Base-by-base conservation (phyloP, 53 echinoderm and acorn worm species). In the Patiria pectinifera region DNA sequence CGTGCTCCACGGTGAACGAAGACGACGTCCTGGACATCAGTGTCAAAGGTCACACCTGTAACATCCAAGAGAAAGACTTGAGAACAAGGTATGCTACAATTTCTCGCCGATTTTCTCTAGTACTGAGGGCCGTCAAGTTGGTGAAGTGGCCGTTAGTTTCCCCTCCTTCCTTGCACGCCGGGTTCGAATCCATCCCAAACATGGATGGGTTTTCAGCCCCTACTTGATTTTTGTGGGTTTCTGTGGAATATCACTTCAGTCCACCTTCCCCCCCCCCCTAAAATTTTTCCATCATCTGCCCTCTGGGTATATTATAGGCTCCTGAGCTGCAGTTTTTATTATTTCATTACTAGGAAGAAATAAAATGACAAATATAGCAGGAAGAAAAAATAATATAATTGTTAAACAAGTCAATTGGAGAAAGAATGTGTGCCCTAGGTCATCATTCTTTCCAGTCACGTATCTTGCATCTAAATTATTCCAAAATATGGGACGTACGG, bases 11-110 rank as follows among this genome's bases (percentile, higher is more conserved):
- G 69, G 70, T 58, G 53, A 19, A 43, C 14, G 62, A 43, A 21
- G 72, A 87, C 23, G 60, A 60, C 23, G 13, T 87, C 11, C 35
- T 45, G 8, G 35, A 60, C 49, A 49, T 87, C 13, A 70, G n/a
- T 12, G 53, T 86, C 87, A 78, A 76, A 76, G 87, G 87, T 87
- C 78, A 76, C 47, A 59, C 53, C n/a, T 87, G 87, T 59, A 61
- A 26, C 48, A 71, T 87, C 59, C 72, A 87, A 25, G 78, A 60
- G 44, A 87, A 87, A 59, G 43, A 26, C 6, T 49, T 77, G 23
- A 76, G 87, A 78, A 35, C 16, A 77, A 76, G 78, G 87, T 77
- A 43, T 48, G 76, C 66, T 16, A 15, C 6, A 6, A 11, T 66
- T 16, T 66, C 19, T 66, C 25, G 23, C 25, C 10, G 3, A 76